phyloP scores from a whole-genome alignment of 92 coral and sea anemone genomes.

The Virgularia gustaviana region DNA sequence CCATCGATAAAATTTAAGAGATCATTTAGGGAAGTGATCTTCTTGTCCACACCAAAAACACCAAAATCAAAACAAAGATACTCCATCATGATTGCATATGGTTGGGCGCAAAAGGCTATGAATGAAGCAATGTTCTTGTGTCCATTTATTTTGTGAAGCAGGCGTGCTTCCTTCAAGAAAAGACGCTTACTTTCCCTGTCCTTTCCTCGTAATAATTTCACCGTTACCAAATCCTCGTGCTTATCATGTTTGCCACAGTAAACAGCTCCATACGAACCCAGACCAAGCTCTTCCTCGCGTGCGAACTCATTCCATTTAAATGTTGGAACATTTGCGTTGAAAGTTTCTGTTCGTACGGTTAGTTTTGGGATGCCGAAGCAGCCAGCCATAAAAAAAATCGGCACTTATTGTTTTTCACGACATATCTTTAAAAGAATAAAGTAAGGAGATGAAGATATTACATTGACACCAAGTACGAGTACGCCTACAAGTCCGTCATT shows the following conservation, averaged over 20 bases:
- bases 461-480: too few species aligned
- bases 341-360: not conserved
- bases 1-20: conserved; percentile 6
- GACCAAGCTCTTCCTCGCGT: not conserved
- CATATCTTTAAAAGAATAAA: too few species aligned
- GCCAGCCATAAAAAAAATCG: too few species aligned
- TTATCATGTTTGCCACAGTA: not conserved
- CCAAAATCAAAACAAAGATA: conserved; percentile 1
- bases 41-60: too few species aligned
- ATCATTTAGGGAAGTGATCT: conserved; percentile 1
- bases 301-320: not conserved
- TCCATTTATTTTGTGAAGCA: not conserved
- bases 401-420: too few species aligned
- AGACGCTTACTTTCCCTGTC: conserved; percentile 9
- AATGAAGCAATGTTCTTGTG: conserved; percentile 6
- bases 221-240: not conserved
- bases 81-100: conserved; percentile 1
- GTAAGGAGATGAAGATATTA: too few species aligned
- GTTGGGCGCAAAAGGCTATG: not conserved
- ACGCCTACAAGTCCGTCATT: too few species aligned
- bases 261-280: not conserved
- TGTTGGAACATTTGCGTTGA: not conserved
- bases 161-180: conserved; percentile 10
- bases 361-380: not conserved
- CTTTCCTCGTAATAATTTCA: not conserved